These are phyloP conservation scores for Agrilus cyanescens DNA, from an alignment of 2,888 invertebrate species.

Conservation along the genomic window DNA sequence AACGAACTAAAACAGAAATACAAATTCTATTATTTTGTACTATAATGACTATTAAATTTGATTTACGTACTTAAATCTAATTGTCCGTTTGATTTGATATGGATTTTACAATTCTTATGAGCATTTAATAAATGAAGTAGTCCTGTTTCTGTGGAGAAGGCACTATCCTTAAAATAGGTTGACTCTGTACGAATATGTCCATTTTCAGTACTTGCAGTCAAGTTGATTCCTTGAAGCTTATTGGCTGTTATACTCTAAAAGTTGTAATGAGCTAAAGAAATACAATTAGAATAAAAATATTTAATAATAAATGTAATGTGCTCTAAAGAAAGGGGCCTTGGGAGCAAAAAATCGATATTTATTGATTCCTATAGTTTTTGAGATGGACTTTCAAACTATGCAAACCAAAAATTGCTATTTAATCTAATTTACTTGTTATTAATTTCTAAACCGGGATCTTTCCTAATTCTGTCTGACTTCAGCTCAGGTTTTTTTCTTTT, in stretches of 20 bases:
- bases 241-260: constrained; percentile 25
- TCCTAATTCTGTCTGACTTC: too few species aligned
- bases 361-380: too few species aligned
- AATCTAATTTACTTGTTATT: too few species aligned
- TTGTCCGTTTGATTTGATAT: constrained; percentile 21
- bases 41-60: neutral
- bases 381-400: too few species aligned
- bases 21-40: neutral
- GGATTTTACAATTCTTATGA: constrained; percentile 25
- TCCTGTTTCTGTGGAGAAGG: constrained; percentile 23
- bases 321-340: neutral
- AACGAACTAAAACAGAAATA: constrained; percentile 26
- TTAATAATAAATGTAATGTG: neutral
- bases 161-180: constrained; percentile 25
- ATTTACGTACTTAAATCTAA: constrained; percentile 22
- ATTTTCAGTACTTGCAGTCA: constrained; percentile 20
- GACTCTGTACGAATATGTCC: constrained; percentile 26
- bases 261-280: neutral
- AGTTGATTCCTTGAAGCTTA: constrained; percentile 23
- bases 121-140: constrained; percentile 24
- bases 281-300: constrained; percentile 1
- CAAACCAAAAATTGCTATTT: too few species aligned
- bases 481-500: too few species aligned
- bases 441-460: too few species aligned
- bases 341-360: neutral